These are phyloP conservation scores for Lochmaea capreae DNA, from an alignment of 2,888 invertebrate genomes.

Conservation along the genomic window DNA sequence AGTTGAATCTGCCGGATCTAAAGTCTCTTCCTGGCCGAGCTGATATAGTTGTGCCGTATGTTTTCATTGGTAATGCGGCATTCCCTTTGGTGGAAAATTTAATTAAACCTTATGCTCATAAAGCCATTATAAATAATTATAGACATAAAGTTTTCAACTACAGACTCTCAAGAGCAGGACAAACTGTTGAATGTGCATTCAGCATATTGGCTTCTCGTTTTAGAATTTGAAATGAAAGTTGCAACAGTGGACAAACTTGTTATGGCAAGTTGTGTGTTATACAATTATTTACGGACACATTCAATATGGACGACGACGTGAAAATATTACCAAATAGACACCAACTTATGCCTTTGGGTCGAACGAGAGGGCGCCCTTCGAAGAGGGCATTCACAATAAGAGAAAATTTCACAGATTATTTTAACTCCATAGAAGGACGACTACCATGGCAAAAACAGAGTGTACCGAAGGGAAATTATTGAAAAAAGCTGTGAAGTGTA, in stretches of 20 bases:
- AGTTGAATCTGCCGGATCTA: constrained; percentile 24
- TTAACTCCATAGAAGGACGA: constrained; percentile 13
- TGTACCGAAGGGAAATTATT: constrained; percentile 1
- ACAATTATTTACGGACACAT: constrained; percentile 22
- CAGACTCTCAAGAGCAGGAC: constrained; percentile 31
- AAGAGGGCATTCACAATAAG: constrained; percentile 29
- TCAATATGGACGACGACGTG: constrained; percentile 22
- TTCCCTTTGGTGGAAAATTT: constrained; percentile 55
- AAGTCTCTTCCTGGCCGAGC: constrained; percentile 17
- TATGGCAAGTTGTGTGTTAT: constrained; percentile 20
- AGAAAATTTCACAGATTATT: constrained; percentile 22
- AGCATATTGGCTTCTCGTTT: constrained; percentile 16
- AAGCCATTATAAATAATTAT: constrained; percentile 10
- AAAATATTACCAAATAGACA: constrained; percentile 13
- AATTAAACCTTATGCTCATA: constrained; percentile 30
- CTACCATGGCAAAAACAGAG: constrained; percentile 16
- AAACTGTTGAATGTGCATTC: constrained; percentile 14
- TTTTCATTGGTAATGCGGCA: constrained; percentile 28
- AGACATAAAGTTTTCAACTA: constrained; percentile 33
- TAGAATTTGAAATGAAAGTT: constrained; percentile 22
- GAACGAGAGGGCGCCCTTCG: constrained; percentile 56
- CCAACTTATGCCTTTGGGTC: constrained; percentile 12
- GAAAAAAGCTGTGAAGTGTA: constrained; percentile 7
- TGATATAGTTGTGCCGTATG: constrained; percentile 32
- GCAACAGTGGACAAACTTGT: constrained; percentile 24